phyloP scores from a whole-genome alignment of 2,888 invertebrate species.

The Fragum fragum region DNA sequence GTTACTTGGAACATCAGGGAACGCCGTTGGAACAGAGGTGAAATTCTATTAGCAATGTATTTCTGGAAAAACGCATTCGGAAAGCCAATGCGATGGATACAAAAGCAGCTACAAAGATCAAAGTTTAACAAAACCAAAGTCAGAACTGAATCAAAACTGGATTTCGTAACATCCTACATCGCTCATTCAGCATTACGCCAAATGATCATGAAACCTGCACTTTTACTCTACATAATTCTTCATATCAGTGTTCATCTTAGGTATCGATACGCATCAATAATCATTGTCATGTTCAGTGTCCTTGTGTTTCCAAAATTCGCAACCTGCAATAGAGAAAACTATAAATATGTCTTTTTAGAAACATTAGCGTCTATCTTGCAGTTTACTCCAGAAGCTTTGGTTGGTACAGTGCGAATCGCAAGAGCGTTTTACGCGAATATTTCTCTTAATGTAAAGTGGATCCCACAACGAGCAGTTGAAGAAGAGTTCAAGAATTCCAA shows the following conservation, averaged over 20 bases:
- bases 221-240: slow-evolving; percentile 77
- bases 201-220: slow-evolving; percentile 82
- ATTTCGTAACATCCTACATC: slow-evolving; percentile 80
- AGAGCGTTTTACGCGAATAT: slow-evolving; percentile 79
- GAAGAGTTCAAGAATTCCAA: slow-evolving; percentile 80
- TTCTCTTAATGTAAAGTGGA: slow-evolving; percentile 78
- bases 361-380: slow-evolving; percentile 80
- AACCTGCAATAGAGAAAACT: slow-evolving; percentile 76
- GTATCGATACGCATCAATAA: slow-evolving; percentile 78
- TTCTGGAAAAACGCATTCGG: slow-evolving; percentile 81
- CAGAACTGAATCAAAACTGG: slow-evolving; percentile 77
- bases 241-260: slow-evolving; percentile 76
- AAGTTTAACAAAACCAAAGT: slow-evolving; percentile 79
- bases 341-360: slow-evolving; percentile 79
- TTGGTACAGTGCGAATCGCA: slow-evolving; percentile 79
- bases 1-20: slow-evolving; percentile 82
- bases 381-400: slow-evolving; percentile 82
- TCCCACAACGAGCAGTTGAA: slow-evolving; percentile 81
- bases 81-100: slow-evolving; percentile 76
- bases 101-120: slow-evolving; percentile 75
- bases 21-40: slow-evolving; percentile 82
- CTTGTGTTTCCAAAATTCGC: slow-evolving; percentile 82
- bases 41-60: slow-evolving; percentile 79
- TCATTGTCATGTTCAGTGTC: slow-evolving; percentile 80
- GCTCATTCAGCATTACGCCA: slow-evolving; percentile 81